phyloP scores from a whole-genome alignment of 2,888 invertebrate genomes.

The Drosophila hamatofila region DNA sequence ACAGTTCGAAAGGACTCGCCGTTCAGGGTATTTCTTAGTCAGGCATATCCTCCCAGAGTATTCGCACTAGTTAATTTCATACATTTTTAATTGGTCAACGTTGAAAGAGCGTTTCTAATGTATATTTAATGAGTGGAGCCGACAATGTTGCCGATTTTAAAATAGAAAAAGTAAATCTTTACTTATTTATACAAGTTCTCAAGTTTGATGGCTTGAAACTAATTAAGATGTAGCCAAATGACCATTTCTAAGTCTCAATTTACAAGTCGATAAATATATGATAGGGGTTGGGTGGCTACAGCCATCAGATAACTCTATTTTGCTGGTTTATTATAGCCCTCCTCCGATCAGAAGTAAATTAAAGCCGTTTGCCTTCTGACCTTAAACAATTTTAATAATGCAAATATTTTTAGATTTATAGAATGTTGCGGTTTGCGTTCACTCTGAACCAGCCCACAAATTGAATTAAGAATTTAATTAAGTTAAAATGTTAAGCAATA shows the following conservation, averaged over 20 bases:
- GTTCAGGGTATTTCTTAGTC: background rate
- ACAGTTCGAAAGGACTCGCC: too few species aligned
- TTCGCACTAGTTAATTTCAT: constrained; percentile 3
- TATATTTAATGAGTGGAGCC: background rate
- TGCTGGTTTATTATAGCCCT: background rate
- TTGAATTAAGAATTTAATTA: background rate
- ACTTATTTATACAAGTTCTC: background rate
- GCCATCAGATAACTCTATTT: background rate
- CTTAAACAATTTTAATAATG: background rate
- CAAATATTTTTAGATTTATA: background rate
- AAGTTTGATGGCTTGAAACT: background rate
- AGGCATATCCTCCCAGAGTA: background rate
- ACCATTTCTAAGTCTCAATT: background rate
- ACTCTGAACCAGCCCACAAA: background rate
- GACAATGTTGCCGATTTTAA: background rate
- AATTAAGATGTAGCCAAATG: background rate
- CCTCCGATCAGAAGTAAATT: too few species aligned
- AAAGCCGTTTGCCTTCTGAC: background rate
- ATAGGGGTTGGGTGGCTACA: background rate
- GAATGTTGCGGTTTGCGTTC: background rate
- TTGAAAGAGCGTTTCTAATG: constrained; percentile 3
- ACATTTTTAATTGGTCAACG: constrained; percentile 3
- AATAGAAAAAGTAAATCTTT: background rate
- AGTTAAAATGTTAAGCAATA: background rate
- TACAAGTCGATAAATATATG: background rate